Evolutionary conservation across 2,888 invertebrate genomes (phyloP).

Genomic region (Mesorhabditis belari): DNA sequence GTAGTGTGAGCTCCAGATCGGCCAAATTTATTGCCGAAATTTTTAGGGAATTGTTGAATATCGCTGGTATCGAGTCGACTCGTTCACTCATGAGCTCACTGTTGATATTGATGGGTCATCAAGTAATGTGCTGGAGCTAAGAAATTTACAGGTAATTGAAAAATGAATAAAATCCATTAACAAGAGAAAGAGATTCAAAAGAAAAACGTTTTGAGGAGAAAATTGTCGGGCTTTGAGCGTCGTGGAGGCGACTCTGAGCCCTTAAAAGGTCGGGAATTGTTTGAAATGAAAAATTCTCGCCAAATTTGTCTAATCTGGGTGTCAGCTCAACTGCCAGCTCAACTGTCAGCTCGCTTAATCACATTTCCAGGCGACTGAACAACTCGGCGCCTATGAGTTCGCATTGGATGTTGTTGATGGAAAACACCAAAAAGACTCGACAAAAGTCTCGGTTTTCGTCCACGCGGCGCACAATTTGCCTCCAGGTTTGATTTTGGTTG

Average conservation of each 20-base stretch:
- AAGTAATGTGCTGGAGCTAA: background rate
- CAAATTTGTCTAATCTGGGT: slow-evolving; percentile 1
- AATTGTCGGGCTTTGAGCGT: no score
- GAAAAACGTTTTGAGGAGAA: no score
- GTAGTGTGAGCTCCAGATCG: no score
- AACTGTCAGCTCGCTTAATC: slow-evolving; percentile 13
- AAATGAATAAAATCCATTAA: no score
- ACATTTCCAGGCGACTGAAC: slow-evolving; percentile 18
- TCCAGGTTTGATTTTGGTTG: slow-evolving; percentile 14
- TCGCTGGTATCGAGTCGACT: slow-evolving; percentile 18
- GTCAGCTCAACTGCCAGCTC: slow-evolving; percentile 13
- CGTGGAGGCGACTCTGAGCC: no score
- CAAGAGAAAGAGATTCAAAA: no score
- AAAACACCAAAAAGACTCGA: slow-evolving; percentile 16
- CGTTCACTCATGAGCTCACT: slow-evolving; percentile 9
- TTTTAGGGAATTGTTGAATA: slow-evolving; percentile 16
- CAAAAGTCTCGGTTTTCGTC: slow-evolving; percentile 15
- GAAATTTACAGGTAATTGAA: background rate
- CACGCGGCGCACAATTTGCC: slow-evolving; percentile 14
- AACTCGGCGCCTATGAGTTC: slow-evolving; percentile 18
- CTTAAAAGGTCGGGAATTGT: no score
- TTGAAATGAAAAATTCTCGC: background rate
- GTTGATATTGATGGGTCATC: slow-evolving; percentile 8
- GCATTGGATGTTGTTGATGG: slow-evolving; percentile 15
- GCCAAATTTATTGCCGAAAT: background rate